Percentiles rank a stretch among this genome's conserved stretches.
Evolutionary conservation across 2,113 vertebrate species (phyloP).

Genomic region (Tetrao urogallus): DNA sequence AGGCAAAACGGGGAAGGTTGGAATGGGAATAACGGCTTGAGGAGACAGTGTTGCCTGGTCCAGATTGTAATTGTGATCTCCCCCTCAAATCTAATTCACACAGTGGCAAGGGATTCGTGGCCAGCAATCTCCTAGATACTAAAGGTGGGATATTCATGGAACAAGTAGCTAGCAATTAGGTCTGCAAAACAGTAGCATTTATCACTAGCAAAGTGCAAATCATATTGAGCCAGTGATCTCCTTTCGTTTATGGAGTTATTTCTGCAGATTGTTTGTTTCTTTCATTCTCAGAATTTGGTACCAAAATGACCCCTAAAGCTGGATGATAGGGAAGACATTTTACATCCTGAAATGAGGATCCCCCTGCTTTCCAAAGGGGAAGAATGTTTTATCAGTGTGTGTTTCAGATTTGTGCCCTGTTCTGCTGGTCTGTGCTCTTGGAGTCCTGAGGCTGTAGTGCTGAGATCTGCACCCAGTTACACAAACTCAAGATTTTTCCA

Average conservation of each 20-base stretch:
- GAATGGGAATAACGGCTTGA: background rate
- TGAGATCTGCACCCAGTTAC: background rate
- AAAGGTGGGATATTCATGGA: background rate
- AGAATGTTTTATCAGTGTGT: background rate
- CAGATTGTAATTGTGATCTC: background rate
- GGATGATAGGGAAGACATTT: background rate
- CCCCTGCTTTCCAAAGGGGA: background rate
- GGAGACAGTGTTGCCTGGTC: background rate
- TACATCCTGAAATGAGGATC: background rate
- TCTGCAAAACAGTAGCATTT: accelerated
- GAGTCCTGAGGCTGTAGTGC: background rate
- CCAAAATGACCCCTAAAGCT: background rate
- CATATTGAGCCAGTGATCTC: background rate
- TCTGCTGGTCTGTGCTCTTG: background rate
- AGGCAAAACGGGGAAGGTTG: background rate
- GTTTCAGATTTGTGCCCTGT: background rate
- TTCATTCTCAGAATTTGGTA: background rate
- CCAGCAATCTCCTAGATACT: background rate
- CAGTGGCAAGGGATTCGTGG: background rate
- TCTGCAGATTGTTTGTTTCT: background rate
- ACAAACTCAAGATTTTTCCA: background rate
- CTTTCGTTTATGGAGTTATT: background rate
- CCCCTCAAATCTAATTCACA: background rate
- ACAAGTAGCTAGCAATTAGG: background rate
- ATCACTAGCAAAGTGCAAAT: background rate